Percentiles rank a stretch among this genome's conserved stretches.
Evolutionary conservation across 1,140 invertebrate genomes (phyloP).

Genomic region (Cheumatopsyche charites): DNA sequence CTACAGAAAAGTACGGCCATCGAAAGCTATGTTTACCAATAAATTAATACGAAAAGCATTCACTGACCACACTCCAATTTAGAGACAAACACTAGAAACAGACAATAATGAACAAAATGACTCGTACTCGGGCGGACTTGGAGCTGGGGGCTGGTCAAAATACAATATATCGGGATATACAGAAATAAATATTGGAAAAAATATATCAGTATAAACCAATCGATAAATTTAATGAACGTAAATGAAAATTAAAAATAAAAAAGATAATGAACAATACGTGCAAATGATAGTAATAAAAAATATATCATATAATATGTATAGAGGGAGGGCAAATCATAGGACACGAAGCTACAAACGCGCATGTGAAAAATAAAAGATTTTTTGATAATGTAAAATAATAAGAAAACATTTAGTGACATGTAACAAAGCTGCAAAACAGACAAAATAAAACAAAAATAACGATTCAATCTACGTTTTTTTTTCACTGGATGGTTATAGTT

Average conservation of each 20-base stretch:
- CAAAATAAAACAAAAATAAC: conserved; percentile 19
- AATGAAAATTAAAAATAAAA: conserved; percentile 2
- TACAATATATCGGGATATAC: conserved; percentile 3
- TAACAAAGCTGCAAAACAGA: conserved; percentile 38
- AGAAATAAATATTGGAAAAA: not conserved
- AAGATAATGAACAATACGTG: conserved; percentile 28
- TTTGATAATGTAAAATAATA: not conserved
- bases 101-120: conserved; percentile 9
- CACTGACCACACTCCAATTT: conserved; percentile 19
- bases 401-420: conserved; percentile 27
- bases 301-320: conserved; percentile 13
- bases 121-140: not conserved
- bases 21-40: conserved; percentile 27
- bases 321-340: conserved; percentile 24
- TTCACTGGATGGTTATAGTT: not conserved
- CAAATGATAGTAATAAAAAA: conserved; percentile 18
- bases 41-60: conserved; percentile 28
- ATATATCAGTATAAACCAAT: not conserved
- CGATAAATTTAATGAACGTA: too few relatives aligned
- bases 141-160: not conserved
- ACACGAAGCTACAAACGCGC: conserved; percentile 37
- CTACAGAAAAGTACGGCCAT: conserved; percentile 19
- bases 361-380: conserved; percentile 12
- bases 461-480: conserved; percentile 14
- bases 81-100: conserved; percentile 13